Conservation (phyloP, 2,113 vertebrate species). For the Phylloscopus trochiloides region DNA sequence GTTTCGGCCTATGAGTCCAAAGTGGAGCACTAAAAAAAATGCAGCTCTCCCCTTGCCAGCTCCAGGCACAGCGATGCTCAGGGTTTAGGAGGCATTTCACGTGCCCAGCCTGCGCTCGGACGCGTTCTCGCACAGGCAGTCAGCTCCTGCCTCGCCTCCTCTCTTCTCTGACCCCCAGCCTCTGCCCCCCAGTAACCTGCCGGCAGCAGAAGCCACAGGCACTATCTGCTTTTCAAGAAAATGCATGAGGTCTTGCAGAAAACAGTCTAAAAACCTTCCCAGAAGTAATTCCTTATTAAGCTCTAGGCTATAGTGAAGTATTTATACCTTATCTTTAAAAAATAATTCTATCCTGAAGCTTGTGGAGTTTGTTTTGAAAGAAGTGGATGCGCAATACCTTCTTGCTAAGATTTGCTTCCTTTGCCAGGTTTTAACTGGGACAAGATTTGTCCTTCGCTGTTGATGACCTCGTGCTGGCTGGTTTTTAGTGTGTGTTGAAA, state of each 20-base stretch:
- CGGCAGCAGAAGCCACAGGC: not conserved
- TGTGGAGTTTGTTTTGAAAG: not conserved
- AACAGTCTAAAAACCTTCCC: not conserved
- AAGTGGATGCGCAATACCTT: not conserved
- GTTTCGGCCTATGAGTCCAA: not conserved
- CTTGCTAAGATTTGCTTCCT: not conserved
- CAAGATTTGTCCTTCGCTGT: not conserved
- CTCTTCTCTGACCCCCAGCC: rapidly evolving
- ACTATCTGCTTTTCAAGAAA: not conserved
- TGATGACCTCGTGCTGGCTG: not conserved
- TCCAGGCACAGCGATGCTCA: rapidly evolving
- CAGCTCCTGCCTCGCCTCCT: not conserved
- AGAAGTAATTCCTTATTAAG: not conserved
- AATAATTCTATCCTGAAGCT: not conserved
- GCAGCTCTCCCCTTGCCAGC: not conserved
- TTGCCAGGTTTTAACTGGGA: not conserved
- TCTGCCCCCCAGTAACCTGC: rapidly evolving
- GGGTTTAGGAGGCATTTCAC: rapidly evolving
- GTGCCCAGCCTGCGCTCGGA: rapidly evolving
- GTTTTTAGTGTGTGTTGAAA: not conserved
- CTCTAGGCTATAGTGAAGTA: not conserved
- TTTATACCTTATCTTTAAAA: not conserved
- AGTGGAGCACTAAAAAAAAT: rapidly evolving
- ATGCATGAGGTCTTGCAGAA: not conserved
- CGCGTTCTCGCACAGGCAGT: not conserved